Percentiles rank a stretch among this genome's conserved stretches.
These are phyloP conservation scores for Riparia riparia DNA, from an alignment of 2,113 vertebrate genomes.

Conservation along the genomic window DNA sequence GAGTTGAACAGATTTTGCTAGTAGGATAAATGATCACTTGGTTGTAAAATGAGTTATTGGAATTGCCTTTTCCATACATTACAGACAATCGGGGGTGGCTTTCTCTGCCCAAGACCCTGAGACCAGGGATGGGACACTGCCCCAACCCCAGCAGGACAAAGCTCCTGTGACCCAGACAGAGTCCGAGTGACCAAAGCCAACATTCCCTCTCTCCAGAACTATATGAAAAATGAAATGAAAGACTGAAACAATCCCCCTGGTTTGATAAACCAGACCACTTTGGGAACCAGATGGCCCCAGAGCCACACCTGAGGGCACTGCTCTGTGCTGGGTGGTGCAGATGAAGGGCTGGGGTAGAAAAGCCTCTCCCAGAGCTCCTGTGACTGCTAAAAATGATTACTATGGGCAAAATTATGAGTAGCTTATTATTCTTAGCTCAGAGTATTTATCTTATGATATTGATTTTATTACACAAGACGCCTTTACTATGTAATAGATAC, in stretches of 20 bases:
- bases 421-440: background rate
- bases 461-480: conserved; percentile 24
- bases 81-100: background rate
- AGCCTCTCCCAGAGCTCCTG: background rate
- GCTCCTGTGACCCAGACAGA: background rate
- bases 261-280: background rate
- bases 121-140: background rate
- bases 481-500: background rate
- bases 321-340: background rate
- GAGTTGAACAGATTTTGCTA: conserved; percentile 62
- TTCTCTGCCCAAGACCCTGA: background rate
- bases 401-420: background rate
- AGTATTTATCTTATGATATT: conserved; percentile 19
- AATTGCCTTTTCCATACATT: conserved; percentile 14
- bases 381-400: background rate
- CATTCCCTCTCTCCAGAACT: background rate
- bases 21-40: conserved; percentile 62
- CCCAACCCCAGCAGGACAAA: background rate
- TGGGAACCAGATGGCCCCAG: background rate
- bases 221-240: background rate
- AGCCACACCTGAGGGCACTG: background rate
- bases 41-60: conserved; percentile 64
- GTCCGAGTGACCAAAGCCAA: background rate
- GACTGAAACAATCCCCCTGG: rapidly evolving
- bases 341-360: background rate